Evolutionary conservation across 2,888 invertebrate genomes (phyloP), one percentile per base, ranked within the genome.

Genomic region (Standfussiana lucernea): DNA sequence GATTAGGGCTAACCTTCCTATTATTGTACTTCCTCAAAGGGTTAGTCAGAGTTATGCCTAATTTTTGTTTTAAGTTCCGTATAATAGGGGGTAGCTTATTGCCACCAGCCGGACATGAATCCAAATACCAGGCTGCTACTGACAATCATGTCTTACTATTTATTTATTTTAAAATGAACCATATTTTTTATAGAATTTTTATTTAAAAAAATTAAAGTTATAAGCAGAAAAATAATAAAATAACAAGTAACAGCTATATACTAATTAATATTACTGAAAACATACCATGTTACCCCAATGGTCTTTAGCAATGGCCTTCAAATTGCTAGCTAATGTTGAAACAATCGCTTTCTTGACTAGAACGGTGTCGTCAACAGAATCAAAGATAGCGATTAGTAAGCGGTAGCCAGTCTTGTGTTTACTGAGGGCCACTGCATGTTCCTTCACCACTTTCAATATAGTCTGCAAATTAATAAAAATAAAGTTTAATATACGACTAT

Each of bases 321-420:
- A 91, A 79, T 98, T 97, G 50, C 96, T 97, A 50, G 98, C 94
- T 82, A 99, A 95, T 81, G 98, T 98, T 83, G 98, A 96, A 21
- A 98, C 96, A 62, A 98, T 97, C 1, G 98, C 97, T 94, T 99
- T 99, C 90, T 98, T 98, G 35, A 99, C 97, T 0, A 99, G 97
- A 74, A 98, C 98, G 0, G 99, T 99, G 92, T 99, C 99, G 92
- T 99, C 99, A 2, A 99, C 98, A 0, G 97, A 97, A 93, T 99
- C 99, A 86, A 99, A 97, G 83, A 99, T 97, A 0, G 98, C 97
- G 82, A 99, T 96, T 42, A 99, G 95, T 37, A 98, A 97, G 45
- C 98, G 96, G 93, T 99, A 98, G 0, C 99, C 99, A 86, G 98
- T 98, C 93, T 99, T 99, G 88, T 99, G 99, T 82, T 97, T 97